These are phyloP conservation scores for Acleris cristana DNA, from an alignment of 2,888 invertebrate species.

Conservation along the genomic window DNA sequence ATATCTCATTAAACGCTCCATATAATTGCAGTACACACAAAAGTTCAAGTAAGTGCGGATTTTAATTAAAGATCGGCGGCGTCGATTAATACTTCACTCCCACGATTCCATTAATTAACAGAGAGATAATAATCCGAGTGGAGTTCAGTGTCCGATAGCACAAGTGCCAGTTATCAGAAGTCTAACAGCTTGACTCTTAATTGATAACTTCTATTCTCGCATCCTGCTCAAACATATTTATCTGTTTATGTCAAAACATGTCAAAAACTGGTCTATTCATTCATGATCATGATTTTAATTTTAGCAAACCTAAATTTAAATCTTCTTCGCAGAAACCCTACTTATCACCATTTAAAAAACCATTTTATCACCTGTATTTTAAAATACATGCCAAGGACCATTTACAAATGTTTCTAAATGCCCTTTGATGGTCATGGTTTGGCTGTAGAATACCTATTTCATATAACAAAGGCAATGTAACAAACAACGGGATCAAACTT, in stretches of 20 bases:
- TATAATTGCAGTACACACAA: constrained; percentile 19
- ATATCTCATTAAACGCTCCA: neutral
- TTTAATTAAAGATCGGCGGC: constrained; percentile 33
- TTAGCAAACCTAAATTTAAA: neutral
- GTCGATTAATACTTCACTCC: constrained; percentile 35
- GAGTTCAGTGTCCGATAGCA: constrained; percentile 33
- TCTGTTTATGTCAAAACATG: neutral
- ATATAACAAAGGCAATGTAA: too few relatives aligned
- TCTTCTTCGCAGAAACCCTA: neutral
- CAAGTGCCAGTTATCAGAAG: constrained; percentile 33
- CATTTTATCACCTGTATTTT: neutral
- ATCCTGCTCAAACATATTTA: constrained; percentile 10
- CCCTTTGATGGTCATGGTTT: neutral
- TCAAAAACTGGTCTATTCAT: neutral
- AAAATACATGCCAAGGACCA: constrained; percentile 7
- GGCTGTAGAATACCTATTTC: too few relatives aligned
- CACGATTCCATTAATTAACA: constrained; percentile 35
- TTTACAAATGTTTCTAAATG: constrained; percentile 8
- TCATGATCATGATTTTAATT: too few relatives aligned
- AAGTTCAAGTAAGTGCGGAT: constrained; percentile 19
- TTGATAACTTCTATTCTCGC: constrained; percentile 30
- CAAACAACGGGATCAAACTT: constrained; percentile 39
- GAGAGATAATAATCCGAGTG: constrained; percentile 29
- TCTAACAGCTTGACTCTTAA: constrained; percentile 30
- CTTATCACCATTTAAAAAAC: neutral